These are phyloP conservation scores for Oikopleura vanhoeffeni DNA, from an alignment of 23 tunicate genomes.

Conservation along the genomic window DNA sequence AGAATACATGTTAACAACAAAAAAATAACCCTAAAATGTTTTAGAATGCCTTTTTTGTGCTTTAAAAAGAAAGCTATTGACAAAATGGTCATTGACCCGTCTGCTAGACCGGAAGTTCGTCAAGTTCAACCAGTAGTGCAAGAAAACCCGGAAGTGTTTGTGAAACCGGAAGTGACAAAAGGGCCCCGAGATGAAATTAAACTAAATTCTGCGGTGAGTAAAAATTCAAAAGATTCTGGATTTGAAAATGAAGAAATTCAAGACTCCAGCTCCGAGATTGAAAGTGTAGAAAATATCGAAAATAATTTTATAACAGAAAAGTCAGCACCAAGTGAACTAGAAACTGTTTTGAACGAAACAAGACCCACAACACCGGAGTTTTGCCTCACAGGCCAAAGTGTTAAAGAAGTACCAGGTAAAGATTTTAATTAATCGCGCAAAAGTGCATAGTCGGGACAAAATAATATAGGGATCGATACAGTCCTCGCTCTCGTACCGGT, in stretches of 20 bases:
- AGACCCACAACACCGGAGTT: neutral
- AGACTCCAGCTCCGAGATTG: neutral
- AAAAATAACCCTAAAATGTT: neutral
- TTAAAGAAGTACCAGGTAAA: neutral
- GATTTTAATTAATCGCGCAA: no score
- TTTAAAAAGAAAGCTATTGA: neutral
- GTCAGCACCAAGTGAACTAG: neutral
- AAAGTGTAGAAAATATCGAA: neutral
- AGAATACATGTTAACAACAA: neutral
- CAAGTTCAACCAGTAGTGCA: no score
- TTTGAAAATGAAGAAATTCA: neutral
- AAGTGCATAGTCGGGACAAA: no score
- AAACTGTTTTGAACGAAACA: neutral
- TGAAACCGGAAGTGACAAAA: neutral
- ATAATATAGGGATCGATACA: no score
- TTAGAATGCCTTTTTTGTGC: neutral
- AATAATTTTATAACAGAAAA: neutral
- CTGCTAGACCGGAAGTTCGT: neutral
- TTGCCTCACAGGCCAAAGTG: neutral
- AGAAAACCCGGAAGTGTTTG: no score
- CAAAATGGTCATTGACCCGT: neutral
- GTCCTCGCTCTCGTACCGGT: no score
- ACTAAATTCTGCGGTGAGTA: neutral
- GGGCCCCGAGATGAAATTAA: neutral
- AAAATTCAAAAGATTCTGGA: neutral